Evolutionary conservation across 23 tunicate genomes (phyloP).

Genomic region (Ciona savignyi): DNA sequence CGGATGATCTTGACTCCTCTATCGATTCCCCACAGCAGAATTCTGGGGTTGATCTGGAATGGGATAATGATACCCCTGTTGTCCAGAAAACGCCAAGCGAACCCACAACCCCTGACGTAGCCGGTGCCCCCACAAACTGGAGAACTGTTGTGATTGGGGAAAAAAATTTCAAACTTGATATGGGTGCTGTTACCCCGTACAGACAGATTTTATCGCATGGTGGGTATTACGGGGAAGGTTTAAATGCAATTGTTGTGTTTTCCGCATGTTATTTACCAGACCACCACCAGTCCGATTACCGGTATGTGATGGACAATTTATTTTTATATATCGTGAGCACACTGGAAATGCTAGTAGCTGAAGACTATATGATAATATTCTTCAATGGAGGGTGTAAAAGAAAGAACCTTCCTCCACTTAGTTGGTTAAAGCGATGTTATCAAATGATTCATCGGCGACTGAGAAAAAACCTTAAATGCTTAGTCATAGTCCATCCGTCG

Average conservation of each 20-base stretch:
- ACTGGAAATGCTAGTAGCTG: constrained; percentile 73
- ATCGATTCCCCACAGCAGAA: constrained; percentile 23
- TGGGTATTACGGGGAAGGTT: constrained; percentile 96
- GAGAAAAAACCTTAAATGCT: constrained; percentile 65
- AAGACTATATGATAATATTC: constrained; percentile 79
- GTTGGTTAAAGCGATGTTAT: constrained; percentile 85
- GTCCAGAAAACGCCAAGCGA: constrained; percentile 7
- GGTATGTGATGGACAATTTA: constrained; percentile 75
- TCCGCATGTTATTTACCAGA: constrained; percentile 91
- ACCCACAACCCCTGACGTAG: constrained; percentile 6
- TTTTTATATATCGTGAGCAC: constrained; percentile 79
- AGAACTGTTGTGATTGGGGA: constrained; percentile 74
- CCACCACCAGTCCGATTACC: constrained; percentile 37
- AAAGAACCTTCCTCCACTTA: constrained; percentile 49
- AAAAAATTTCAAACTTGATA: constrained; percentile 56
- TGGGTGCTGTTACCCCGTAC: constrained; percentile 61
- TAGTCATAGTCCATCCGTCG: constrained; percentile 74
- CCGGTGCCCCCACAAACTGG: constrained; percentile 26
- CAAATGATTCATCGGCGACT: constrained; percentile 71
- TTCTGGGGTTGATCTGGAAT: constrained; percentile 65
- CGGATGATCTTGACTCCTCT: constrained; percentile 44
- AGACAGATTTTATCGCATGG: constrained; percentile 88
- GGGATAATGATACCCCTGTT: constrained; percentile 85
- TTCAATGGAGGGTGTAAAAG: constrained; percentile 71
- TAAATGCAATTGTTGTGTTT: constrained; percentile 87